Base-by-base conservation (phyloP, 2,888 invertebrate species). In the Leptarthrus brevirostris region DNA sequence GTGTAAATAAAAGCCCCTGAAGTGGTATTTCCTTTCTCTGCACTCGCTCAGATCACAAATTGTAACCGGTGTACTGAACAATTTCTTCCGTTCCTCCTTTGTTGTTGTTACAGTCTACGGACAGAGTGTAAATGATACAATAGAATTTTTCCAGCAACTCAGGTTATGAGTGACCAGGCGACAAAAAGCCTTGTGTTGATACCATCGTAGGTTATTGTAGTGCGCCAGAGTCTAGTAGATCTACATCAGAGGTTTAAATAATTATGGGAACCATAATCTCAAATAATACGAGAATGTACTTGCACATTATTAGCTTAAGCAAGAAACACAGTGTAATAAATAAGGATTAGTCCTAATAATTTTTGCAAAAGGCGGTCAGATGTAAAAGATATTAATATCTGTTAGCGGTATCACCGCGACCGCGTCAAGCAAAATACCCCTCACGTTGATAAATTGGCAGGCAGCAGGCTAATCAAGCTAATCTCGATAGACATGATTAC, bases 21-120 rank as follows among this genome's bases (percentile, higher is more conserved):
- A 58, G 58, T 58, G 58, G 58, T 58, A 58, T 58, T 58, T 58
- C 58, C 58, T 58, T 58, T 58, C 58, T 34, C 26, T 58, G 58
- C 34, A 36, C 58, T 34, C 36, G 16, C 34, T 34, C 36, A 58
- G 58, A 58, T 58, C 58, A 58, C 36, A 58, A 12, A 58, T 36
- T 18, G 58, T 58, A 58, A 58, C 58, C 58, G 12, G 58, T 58
- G 58, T 58, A 58, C 36, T 58, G 36, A 58, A 58, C 58, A 58
- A 58, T 58, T 58, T 58, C 58, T 58, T 58, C 58, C 58, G 58
- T 36, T 58, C 58, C 36, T 5, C n/a, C 58, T 12, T 58, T 34
- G 36, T n/a, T 20, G 20, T 36, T 36, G 16, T 58, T 58, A 20
- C 20, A n/a, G 36, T 34, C 8, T 34, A 26, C 56, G 16, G 26